These are phyloP conservation scores for Penaeus monodon DNA, from an alignment of 2,888 invertebrate species.

Conservation along the genomic window DNA sequence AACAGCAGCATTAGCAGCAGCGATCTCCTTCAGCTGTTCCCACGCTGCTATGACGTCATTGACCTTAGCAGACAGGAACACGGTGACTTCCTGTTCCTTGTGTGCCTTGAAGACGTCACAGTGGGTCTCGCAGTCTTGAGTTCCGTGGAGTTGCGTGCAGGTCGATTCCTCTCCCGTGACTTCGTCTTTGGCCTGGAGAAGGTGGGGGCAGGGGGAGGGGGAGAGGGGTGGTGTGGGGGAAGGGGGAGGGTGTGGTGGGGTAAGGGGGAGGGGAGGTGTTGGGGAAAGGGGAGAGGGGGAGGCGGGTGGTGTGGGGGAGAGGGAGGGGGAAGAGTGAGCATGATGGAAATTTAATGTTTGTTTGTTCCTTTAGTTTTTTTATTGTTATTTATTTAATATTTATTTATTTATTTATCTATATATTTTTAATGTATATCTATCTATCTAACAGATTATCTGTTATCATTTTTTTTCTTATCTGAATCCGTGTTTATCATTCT, in stretches of 20 bases:
- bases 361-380: no score
- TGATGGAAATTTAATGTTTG: no score
- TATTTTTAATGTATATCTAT: no score
- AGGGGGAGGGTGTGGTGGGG: neutral
- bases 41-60: constrained; percentile 40
- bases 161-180: constrained; percentile 44
- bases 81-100: constrained; percentile 36
- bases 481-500: neutral
- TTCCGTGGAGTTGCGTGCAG: constrained; percentile 36
- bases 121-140: constrained; percentile 42
- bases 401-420: neutral
- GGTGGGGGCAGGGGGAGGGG: neutral
- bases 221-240: no score
- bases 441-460: no score
- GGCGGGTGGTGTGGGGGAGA: no score
- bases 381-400: no score
- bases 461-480: no score
- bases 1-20: constrained; percentile 22
- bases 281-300: no score
- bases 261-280: no score
- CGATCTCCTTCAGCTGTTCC: constrained; percentile 39
- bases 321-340: no score
- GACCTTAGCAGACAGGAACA: constrained; percentile 41
- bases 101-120: constrained; percentile 42
- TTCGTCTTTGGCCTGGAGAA: constrained; percentile 41